Percentiles rank a stretch among this genome's conserved stretches.
Conservation (phyloP, 37 sponge, comb jelly and placozoan species). For the Corticium candelabrum region DNA sequence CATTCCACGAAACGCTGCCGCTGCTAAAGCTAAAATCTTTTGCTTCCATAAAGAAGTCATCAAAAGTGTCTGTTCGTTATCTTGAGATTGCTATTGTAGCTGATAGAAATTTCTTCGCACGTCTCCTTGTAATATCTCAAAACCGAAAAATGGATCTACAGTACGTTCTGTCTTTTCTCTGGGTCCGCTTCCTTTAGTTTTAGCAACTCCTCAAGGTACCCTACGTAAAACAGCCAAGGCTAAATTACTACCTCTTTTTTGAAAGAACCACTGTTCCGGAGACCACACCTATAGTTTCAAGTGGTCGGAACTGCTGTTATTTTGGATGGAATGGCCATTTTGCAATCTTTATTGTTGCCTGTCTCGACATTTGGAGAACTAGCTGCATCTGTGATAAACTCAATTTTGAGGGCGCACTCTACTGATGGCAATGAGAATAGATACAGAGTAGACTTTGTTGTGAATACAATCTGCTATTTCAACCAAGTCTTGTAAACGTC, state of each 20-base stretch:
- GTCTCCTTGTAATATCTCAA: not conserved
- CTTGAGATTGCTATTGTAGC: not conserved
- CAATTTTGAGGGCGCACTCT: not conserved
- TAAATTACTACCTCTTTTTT: not conserved
- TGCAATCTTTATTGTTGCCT: not conserved
- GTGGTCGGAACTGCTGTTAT: not conserved
- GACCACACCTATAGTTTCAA: not conserved
- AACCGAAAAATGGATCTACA: not conserved
- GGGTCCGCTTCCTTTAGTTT: not conserved
- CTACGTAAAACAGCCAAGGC: not conserved
- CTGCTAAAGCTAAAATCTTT: not conserved
- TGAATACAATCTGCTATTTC: not conserved
- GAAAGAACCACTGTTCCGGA: not conserved
- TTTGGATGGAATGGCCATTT: not conserved
- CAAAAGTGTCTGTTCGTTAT: not conserved
- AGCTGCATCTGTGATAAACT: not conserved
- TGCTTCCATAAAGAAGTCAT: not conserved
- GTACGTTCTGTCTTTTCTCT: not conserved
- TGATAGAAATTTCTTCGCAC: not conserved
- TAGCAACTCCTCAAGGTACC: not conserved
- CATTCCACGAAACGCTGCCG: too few species aligned
- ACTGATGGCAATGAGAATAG: too few species aligned
- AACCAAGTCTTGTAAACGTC: not conserved
- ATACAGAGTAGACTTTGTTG: not conserved
- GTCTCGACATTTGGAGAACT: not conserved